Base-by-base conservation (phyloP, 2,113 vertebrate species). In the Corapipo altera region DNA sequence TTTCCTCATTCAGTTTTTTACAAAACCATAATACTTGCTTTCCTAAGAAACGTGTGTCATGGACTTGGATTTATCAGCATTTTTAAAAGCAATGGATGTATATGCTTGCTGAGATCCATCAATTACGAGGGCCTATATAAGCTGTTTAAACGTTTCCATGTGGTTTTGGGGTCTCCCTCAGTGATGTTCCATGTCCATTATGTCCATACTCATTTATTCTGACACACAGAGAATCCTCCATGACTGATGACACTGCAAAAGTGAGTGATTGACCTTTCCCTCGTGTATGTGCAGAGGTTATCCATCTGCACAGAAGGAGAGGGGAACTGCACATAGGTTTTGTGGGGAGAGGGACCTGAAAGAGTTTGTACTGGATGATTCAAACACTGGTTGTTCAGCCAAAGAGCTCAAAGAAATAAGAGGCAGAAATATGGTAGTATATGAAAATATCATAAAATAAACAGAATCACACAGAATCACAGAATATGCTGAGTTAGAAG, bases 101-200 rank as follows among this genome's bases (percentile, higher is more conserved):
- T 61, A 55, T 61, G 26, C 69, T 81, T 74, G 73, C 76, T 89
- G 76, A 69, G 73, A 59, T 89, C 85, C 86, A 85, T 94, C 72
- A 92, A 66, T 88, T 92, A 24, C 21, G 37, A 88, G 67, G 77
- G 71, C 41, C 49, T 19, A 19, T 43, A 59, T 83, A 74, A 93
- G 41, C 85, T 87, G 41, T 52, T 84, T 94, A 94, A 91, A 89
- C 73, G 62, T 49, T 96, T 93, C 79, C 92, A 61, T 94, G 92
- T 86, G 93, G 85, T 74, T 96, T 95, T n/a, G 65, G 94, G 79
- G 88, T 96, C 83, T 93, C 65, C 82, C 76, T 90, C 64, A 27
- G 39, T 27, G 69, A 67, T 62, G 64, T 84, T 65, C 57, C 67
- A 4, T 0, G 32, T 86, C 83, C 86, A 32, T 49, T 41, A 80